Conservation (phyloP, 2,888 invertebrate genomes). For the Drosophila hamatofila region DNA sequence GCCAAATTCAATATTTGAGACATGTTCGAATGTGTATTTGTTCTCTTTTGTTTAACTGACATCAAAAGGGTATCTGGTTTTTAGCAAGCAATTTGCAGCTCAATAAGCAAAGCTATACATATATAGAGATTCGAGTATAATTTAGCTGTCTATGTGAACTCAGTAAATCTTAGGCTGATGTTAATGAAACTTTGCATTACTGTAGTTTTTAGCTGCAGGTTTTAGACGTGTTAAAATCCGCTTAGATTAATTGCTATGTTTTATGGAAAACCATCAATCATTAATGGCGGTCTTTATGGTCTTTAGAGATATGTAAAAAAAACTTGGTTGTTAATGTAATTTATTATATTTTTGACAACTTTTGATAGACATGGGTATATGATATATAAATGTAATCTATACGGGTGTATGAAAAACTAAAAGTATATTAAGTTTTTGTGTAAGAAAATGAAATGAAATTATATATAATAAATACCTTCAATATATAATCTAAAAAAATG, state of each 20-base stretch:
- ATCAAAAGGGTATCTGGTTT: constrained; percentile 3
- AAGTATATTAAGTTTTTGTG: background rate
- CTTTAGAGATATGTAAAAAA: background rate
- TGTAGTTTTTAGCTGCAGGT: background rate
- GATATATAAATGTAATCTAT: too few relatives aligned
- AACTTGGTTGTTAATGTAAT: background rate
- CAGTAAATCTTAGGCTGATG: background rate
- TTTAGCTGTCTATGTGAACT: constrained; percentile 2
- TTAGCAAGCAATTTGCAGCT: background rate
- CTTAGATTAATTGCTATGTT: background rate
- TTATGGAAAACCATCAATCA: background rate
- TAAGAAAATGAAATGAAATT: background rate
- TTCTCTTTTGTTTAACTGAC: constrained; percentile 1
- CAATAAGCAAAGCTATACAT: background rate
- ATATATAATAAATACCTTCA: background rate
- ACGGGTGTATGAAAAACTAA: background rate
- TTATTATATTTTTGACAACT: constrained; percentile 3
- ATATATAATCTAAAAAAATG: background rate
- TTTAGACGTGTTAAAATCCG: background rate
- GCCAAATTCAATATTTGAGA: constrained; percentile 17
- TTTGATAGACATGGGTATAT: background rate
- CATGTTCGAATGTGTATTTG: constrained; percentile 11
- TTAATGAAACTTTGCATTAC: background rate
- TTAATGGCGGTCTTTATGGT: background rate
- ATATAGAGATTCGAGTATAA: background rate